Percentiles rank a stretch among this genome's conserved stretches.
Conservation (phyloP, 92 coral and sea anemone species). For the Plumapathes pennacea region DNA sequence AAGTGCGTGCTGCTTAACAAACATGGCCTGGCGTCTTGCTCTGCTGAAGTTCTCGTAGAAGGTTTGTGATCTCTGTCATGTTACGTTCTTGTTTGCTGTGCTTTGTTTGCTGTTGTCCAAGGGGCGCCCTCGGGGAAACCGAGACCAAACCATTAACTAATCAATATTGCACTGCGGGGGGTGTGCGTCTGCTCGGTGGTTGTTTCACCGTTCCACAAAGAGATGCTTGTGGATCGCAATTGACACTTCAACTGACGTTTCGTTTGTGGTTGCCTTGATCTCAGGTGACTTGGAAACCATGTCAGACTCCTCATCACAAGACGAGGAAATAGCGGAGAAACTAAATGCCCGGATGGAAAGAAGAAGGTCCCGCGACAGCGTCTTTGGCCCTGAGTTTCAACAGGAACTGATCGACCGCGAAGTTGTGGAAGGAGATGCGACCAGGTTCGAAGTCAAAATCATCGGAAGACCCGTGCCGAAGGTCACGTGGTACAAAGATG, state of each 20-base stretch:
- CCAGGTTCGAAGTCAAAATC: slow-evolving; percentile 73
- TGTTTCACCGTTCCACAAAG: neutral
- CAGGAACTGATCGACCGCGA: slow-evolving; percentile 88
- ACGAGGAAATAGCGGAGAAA: slow-evolving; percentile 34
- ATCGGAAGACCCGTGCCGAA: slow-evolving; percentile 91
- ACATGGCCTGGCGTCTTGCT: slow-evolving; percentile 83
- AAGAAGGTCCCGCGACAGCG: slow-evolving; percentile 74
- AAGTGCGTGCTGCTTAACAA: slow-evolving; percentile 86
- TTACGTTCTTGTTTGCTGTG: too few species aligned
- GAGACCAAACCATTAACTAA: too few species aligned
- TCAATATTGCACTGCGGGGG: too few species aligned
- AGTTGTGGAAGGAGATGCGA: slow-evolving; percentile 83
- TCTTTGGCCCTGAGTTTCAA: slow-evolving; percentile 71
- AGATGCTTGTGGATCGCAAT: neutral
- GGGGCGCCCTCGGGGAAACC: too few species aligned
- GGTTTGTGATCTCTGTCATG: slow-evolving; percentile 26
- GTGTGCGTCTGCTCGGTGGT: neutral
- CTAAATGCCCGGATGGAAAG: slow-evolving; percentile 65
- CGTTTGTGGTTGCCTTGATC: too few species aligned
- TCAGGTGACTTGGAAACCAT: slow-evolving; percentile 19
- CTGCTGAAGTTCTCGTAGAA: slow-evolving; percentile 93
- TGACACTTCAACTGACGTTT: too few species aligned
- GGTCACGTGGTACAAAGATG: slow-evolving; percentile 90
- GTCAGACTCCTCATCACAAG: slow-evolving; percentile 42
- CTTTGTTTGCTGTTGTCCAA: too few species aligned